Percentiles rank a stretch among this genome's conserved stretches.
Evolutionary conservation across 2,797 vertebrate genomes (phyloP).

Genomic region (Melanotaenia boesemani): DNA sequence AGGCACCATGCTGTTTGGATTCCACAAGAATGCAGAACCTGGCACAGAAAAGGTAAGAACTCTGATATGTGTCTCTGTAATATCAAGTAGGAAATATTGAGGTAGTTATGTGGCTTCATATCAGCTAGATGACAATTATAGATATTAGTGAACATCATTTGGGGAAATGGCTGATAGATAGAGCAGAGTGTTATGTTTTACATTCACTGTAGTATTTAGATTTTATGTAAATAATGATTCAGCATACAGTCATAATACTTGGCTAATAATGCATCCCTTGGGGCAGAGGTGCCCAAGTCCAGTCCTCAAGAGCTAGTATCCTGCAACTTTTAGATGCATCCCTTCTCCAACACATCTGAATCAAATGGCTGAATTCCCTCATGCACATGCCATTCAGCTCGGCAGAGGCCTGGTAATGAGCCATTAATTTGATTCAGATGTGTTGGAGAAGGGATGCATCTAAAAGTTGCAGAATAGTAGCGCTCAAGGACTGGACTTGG

Average conservation of each 20-base stretch:
- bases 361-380: too few species aligned
- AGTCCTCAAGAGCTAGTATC: too few species aligned
- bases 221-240: constrained; percentile 13
- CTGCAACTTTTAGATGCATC: too few species aligned
- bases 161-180: constrained; percentile 4
- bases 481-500: too few species aligned
- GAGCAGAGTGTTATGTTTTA: not conserved
- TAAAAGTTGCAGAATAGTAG: too few species aligned
- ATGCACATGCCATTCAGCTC: too few species aligned
- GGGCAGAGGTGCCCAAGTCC: not conserved
- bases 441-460: too few species aligned
- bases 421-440: too few species aligned
- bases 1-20: not conserved
- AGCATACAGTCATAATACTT: constrained; percentile 16
- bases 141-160: not conserved
- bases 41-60: not conserved
- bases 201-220: constrained; percentile 5
- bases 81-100: not conserved
- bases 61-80: not conserved
- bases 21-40: not conserved
- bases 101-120: not conserved
- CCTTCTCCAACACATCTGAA: too few species aligned
- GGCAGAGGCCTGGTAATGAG: too few species aligned
- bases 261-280: constrained; percentile 6
- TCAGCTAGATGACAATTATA: not conserved